Evolutionary conservation across 2,888 invertebrate genomes (phyloP).

Genomic region (Keiferia lycopersicella): DNA sequence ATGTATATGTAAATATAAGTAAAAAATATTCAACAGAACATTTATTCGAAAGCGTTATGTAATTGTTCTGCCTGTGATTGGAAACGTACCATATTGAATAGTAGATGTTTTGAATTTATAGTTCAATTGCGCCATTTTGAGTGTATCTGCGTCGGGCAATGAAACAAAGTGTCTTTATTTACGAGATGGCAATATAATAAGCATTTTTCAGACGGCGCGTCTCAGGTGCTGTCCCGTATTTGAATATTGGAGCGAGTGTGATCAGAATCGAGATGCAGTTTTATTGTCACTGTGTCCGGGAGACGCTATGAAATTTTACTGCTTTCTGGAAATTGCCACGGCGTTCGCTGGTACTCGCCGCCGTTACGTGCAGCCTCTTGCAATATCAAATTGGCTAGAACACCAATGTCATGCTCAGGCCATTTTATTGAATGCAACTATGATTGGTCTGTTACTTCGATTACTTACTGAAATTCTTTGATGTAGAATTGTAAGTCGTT

Average conservation of each 20-base stretch:
- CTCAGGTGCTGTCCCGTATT: constrained; percentile 72
- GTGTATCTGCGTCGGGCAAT: constrained; percentile 28
- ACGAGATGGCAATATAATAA: constrained; percentile 65
- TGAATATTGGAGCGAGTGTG: constrained; percentile 76
- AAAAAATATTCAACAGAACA: too few species aligned
- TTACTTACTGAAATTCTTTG: background rate
- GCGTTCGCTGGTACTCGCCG: constrained; percentile 47
- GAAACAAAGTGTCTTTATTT: constrained; percentile 59
- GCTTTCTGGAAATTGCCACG: constrained; percentile 55
- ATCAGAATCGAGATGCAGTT: constrained; percentile 79
- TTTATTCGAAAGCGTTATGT: background rate
- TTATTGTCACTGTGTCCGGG: constrained; percentile 72
- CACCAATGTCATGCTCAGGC: constrained; percentile 16
- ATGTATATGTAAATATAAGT: too few species aligned
- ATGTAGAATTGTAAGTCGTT: background rate
- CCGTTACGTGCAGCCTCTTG: constrained; percentile 49
- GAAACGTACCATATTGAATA: background rate
- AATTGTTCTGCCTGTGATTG: background rate
- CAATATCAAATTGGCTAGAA: constrained; percentile 35
- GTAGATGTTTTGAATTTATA: constrained; percentile 27
- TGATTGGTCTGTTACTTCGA: background rate
- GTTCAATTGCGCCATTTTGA: constrained; percentile 36
- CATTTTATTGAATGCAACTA: constrained; percentile 21
- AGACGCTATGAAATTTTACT: constrained; percentile 70
- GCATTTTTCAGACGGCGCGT: constrained; percentile 66